Conservation (phyloP, 2,797 vertebrate genomes). For the Danio jaintianensis region DNA sequence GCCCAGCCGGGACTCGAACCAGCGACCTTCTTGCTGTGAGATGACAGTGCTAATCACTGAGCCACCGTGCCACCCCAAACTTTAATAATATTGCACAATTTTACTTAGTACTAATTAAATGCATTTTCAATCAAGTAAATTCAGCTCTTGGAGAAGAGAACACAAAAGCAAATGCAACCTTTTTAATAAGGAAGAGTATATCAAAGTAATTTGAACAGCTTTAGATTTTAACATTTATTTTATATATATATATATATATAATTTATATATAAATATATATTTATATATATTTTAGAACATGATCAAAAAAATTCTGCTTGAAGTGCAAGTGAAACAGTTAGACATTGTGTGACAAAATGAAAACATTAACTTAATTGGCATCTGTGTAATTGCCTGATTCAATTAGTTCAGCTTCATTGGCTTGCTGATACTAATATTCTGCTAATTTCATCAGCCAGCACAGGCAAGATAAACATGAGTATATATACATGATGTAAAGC, state of each 20-base stretch:
- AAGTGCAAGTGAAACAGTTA: slow-evolving; percentile 34
- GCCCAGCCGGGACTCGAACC: too few relatives aligned
- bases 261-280: too few relatives aligned
- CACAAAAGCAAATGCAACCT: too few relatives aligned
- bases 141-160: not conserved
- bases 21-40: too few relatives aligned
- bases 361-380: slow-evolving; percentile 49
- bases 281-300: too few relatives aligned
- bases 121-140: not conserved
- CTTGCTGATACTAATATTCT: slow-evolving; percentile 47
- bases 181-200: too few relatives aligned
- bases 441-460: slow-evolving; percentile 41
- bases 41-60: too few relatives aligned
- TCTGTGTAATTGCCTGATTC: slow-evolving; percentile 50
- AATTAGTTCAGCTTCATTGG: slow-evolving; percentile 51
- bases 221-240: not conserved
- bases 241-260: too few relatives aligned
- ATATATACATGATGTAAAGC: not conserved
- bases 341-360: slow-evolving; percentile 24
- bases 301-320: not conserved
- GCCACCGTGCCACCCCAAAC: too few relatives aligned
- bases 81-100: too few relatives aligned
- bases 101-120: too few relatives aligned
- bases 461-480: slow-evolving; percentile 31
- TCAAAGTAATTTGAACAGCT: not conserved